A percentile compares a stretch with the other conserved stretches of the same genome.
phyloP scores from a whole-genome alignment of 2,113 vertebrate genomes.

The Prochilodus magdalenae region DNA sequence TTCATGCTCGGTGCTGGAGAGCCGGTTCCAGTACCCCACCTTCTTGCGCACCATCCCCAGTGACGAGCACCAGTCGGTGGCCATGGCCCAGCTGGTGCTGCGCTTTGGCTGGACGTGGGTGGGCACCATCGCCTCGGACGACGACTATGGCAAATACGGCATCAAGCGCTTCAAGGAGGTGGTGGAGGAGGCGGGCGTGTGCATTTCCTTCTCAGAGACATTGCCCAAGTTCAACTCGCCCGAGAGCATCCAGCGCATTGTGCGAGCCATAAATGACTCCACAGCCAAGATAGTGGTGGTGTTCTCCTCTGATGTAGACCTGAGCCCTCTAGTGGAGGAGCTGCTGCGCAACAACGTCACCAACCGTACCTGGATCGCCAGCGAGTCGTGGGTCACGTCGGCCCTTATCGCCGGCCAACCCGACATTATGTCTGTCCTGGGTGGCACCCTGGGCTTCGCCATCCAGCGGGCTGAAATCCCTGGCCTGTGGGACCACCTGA shows the following conservation, averaged over 20 bases:
- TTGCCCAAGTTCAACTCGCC: conserved; percentile 80
- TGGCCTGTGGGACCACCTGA: conserved; percentile 75
- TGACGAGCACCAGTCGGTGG: conserved; percentile 77
- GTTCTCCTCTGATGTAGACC: conserved; percentile 84
- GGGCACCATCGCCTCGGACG: conserved; percentile 81
- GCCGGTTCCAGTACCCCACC: conserved; percentile 86
- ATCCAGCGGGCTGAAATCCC: conserved; percentile 77
- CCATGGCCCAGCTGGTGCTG: conserved; percentile 79
- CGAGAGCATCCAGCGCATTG: conserved; percentile 73
- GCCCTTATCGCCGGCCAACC: conserved; percentile 77
- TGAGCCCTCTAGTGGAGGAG: conserved; percentile 79
- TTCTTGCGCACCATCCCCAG: conserved; percentile 80
- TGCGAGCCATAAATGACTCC: conserved; percentile 69
- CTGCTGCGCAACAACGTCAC: conserved; percentile 79
- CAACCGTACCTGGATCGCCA: conserved; percentile 84
- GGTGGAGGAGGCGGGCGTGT: conserved; percentile 81
- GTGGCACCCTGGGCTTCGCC: conserved; percentile 84
- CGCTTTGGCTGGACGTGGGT: conserved; percentile 89
- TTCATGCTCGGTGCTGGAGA: conserved; percentile 80
- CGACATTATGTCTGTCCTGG: conserved; percentile 74
- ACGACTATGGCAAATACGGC: conserved; percentile 88
- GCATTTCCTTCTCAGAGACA: conserved; percentile 84
- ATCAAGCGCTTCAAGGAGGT: conserved; percentile 84
- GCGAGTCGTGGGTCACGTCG: conserved; percentile 85
- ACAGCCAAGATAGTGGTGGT: conserved; percentile 85